Evolutionary conservation across 2,797 vertebrate genomes (phyloP), one percentile per base, ranked within the genome.

Genomic region (Periparus ater): DNA sequence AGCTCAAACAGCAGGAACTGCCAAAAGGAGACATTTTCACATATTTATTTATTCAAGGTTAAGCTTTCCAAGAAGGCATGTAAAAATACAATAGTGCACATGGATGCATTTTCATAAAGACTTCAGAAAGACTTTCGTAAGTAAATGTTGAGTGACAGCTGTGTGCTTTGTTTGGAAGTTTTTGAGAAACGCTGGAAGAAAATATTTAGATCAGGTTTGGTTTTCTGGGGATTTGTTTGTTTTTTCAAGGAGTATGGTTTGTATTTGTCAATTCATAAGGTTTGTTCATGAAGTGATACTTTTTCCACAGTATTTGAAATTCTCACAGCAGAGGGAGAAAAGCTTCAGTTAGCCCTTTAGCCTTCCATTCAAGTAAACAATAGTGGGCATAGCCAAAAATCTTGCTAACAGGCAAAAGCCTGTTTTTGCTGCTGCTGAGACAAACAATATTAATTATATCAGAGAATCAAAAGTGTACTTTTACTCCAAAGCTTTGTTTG

Each of bases 311-410:
- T 30, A 16, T 62, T 75, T 51, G 71, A 73, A 53, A 47, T 45
- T 51, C 68, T 77, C 11, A 12, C 42, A 54, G 17, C 27, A 74
- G 48, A 36, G 60, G n/a, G 26, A 66, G 36, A 65, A 78, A 75
- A 55, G 68, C 66, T 86, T 57, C 44, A 45, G 55, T 91, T 72
- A 50, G 62, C 51, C 81, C 76, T 93, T 73, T 12, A 73, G 66
- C 79, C 53, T 86, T 91, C 86, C 26, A 29, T 92, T 94, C 70
- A 55, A 93, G 26, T 72, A 75, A 94, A 91, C 89, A 91, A 53
- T 81, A 63, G 73, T 22, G 85, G 75, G 58, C 42, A 47, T 38
- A 85, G 73, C 68, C 54, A 85, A 42, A 94, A 91, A 75, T 62
- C 36, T 62, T 71, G 75, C 72, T 89, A 73, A 62, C 55, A 84